A percentile compares a stretch with the other conserved stretches of the same genome.
Conservation (phyloP, 1,140 invertebrate genomes). For the Brachionus rotundiformis region DNA sequence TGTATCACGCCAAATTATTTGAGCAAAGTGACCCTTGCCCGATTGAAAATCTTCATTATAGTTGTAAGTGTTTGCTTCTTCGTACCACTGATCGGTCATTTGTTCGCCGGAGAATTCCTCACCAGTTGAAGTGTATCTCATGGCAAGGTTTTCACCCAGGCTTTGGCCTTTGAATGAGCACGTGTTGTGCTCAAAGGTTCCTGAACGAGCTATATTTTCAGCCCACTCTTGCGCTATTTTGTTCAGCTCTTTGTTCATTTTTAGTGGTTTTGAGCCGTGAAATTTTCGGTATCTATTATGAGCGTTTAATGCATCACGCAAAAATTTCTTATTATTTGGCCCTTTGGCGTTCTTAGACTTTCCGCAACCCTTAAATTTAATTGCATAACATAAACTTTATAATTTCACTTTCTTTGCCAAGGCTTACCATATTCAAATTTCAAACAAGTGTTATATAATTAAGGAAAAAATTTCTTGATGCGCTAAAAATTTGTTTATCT, state of each 20-base stretch:
- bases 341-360: background rate
- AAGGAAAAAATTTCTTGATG: conserved; percentile 8
- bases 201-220: conserved; percentile 71
- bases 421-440: conserved; percentile 1
- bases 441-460: conserved; percentile 9
- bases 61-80: conserved; percentile 75
- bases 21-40: conserved; percentile 82
- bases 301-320: conserved; percentile 60
- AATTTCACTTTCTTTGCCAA: background rate
- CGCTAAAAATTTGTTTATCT: background rate
- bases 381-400: background rate
- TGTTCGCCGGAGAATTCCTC: conserved; percentile 70
- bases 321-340: conserved; percentile 22
- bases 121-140: background rate
- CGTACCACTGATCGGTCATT: conserved; percentile 82
- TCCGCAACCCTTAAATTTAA: background rate
- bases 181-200: conserved; percentile 73
- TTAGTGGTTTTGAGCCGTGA: conserved; percentile 72
- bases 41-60: conserved; percentile 74
- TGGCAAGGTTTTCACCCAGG: conserved; percentile 30
- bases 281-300: conserved; percentile 77
- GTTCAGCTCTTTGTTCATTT: conserved; percentile 71
- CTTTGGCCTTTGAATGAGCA: background rate
- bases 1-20: conserved; percentile 81
- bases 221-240: conserved; percentile 76